Conservation (phyloP, 2,113 vertebrate genomes). For the Sisor rabdophorus region DNA sequence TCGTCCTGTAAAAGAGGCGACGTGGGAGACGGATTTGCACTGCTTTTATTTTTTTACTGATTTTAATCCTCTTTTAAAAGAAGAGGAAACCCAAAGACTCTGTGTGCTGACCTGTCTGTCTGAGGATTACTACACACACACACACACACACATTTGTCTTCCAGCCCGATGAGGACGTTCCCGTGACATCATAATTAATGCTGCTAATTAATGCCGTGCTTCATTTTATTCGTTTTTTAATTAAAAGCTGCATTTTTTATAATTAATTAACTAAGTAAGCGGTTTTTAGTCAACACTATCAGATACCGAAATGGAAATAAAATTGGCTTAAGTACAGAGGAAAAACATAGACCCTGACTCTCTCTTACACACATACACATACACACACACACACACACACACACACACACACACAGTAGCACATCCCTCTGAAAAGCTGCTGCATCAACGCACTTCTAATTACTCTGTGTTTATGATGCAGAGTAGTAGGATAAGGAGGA, state of each 20-base stretch:
- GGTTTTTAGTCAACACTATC: not conserved
- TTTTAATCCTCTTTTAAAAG: constrained; percentile 64
- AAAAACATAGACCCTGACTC: not conserved
- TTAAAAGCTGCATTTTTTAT: not conserved
- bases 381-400: not conserved
- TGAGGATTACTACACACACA: constrained; percentile 42
- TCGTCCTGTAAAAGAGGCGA: too few relatives aligned
- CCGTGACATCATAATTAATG: not conserved
- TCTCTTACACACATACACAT: too few relatives aligned
- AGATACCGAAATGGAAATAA: not conserved
- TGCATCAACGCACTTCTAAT: not conserved
- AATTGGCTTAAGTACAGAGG: not conserved
- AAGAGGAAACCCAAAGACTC: constrained; percentile 67
- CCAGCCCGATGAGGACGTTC: not conserved
- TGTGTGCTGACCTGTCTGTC: constrained; percentile 62
- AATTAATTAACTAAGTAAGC: not conserved
- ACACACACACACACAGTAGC: constrained; percentile 21
- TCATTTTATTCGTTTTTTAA: not conserved
- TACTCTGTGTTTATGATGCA: not conserved
- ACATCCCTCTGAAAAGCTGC: not conserved
- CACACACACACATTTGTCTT: too few relatives aligned
- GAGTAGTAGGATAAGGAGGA: not conserved
- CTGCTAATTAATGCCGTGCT: not conserved
- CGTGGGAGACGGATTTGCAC: constrained; percentile 28
- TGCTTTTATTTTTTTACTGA: constrained; percentile 2